Conservation (phyloP, 2,797 vertebrate genomes). For the Phalanger gymnotis region DNA sequence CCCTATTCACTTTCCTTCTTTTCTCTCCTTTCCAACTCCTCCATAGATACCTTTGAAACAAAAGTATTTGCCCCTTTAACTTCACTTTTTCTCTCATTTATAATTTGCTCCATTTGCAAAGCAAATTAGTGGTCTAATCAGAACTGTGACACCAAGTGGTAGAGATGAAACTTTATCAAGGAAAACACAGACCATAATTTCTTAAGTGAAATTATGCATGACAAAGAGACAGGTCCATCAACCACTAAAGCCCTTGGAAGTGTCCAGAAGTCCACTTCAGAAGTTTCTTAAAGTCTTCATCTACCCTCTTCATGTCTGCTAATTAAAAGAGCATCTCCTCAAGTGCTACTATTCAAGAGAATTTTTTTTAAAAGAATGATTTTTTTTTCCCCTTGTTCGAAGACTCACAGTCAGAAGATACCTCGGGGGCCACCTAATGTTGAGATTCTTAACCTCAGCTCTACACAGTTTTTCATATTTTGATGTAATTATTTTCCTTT, state of each 20-base stretch:
- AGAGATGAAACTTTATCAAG: background rate
- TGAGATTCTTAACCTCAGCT: background rate
- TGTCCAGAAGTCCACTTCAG: background rate
- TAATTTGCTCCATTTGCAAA: background rate
- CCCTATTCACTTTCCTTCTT: background rate
- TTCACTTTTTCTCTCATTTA: background rate
- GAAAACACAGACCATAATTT: background rate
- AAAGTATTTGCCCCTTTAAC: background rate
- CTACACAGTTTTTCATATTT: background rate
- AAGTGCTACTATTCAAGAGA: background rate
- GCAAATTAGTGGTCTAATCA: background rate
- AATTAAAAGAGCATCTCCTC: background rate
- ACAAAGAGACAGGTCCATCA: background rate
- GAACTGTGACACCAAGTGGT: background rate
- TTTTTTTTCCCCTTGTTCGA: background rate
- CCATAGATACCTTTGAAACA: background rate
- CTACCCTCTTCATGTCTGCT: background rate
- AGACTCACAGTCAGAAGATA: background rate
- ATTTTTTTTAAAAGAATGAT: background rate
- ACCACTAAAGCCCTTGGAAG: background rate
- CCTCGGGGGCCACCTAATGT: background rate
- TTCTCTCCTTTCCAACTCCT: background rate
- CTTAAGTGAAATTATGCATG: background rate
- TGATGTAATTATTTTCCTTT: background rate
- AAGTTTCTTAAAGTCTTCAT: background rate